These are phyloP conservation scores for Electrona antarctica DNA, from an alignment of 2,113 vertebrate species.

Conservation along the genomic window DNA sequence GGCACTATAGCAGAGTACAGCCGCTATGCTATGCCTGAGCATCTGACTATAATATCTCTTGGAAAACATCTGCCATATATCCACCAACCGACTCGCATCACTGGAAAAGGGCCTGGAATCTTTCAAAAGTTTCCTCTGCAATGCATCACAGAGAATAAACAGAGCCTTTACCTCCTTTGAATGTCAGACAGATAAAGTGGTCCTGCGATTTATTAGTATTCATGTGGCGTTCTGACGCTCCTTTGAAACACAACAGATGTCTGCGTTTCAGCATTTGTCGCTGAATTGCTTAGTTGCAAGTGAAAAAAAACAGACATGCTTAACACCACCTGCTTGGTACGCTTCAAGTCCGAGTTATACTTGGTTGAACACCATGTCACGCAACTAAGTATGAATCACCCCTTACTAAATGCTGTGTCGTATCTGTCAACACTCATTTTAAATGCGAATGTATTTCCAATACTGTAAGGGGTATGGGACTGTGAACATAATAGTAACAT, in stretches of 20 bases:
- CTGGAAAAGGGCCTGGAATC: slow-evolving; percentile 21
- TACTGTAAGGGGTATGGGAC: slow-evolving; percentile 18
- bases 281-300: slow-evolving; percentile 37
- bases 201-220: slow-evolving; percentile 58
- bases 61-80: slow-evolving; percentile 60
- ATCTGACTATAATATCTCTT: slow-evolving; percentile 59
- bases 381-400: too few relatives aligned
- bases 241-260: slow-evolving; percentile 69
- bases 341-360: background rate
- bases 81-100: slow-evolving; percentile 27
- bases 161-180: slow-evolving; percentile 34
- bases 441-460: slow-evolving; percentile 16
- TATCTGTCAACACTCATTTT: slow-evolving; percentile 43
- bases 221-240: slow-evolving; percentile 17
- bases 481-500: slow-evolving; percentile 6
- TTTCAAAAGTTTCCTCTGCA: slow-evolving; percentile 53
- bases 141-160: slow-evolving; percentile 43
- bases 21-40: slow-evolving; percentile 9
- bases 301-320: slow-evolving; percentile 6
- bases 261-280: slow-evolving; percentile 58
- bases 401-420: slow-evolving; percentile 10
- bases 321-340: slow-evolving; percentile 52
- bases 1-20: too few relatives aligned
- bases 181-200: slow-evolving; percentile 54
- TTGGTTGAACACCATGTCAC: too few relatives aligned